Evolutionary conservation across 2,113 vertebrate genomes (phyloP), one percentile per base, ranked within the genome.

Genomic region (Notothenia rossii): DNA sequence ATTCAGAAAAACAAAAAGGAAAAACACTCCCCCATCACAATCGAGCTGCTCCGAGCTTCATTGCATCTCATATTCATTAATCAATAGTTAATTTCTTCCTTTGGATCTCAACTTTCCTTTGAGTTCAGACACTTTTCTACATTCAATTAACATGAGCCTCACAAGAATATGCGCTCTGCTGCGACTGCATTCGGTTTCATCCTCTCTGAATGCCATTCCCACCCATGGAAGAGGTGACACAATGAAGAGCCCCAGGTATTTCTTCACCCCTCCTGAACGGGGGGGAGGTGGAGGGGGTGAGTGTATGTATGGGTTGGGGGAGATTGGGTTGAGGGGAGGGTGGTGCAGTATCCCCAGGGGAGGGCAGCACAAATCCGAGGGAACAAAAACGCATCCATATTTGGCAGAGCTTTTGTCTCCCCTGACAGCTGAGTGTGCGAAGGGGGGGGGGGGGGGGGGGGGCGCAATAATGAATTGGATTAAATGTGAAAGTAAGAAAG

Each of bases 301-400:
- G 7, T 73, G 73, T 76, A 53, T 20, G 64, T 78, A 60, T 50
- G 22, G 77, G 59, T 43, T 72, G 74, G 62, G 68, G 82, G 51
- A 45, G 59, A 4, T 14, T 18, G 46, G 10, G 77, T 29, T 48
- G 74, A 17, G 18, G 9, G 63, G 54, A 55, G 67, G 65, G 70
- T 86, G 75, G 33, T 62, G 68, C 56, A 75, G 76, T 59, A 79
- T 89, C 92, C 92, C 92, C 90, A 77, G 78, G 92, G 93, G 89
- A 93, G 89, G 79, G 81, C 82, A 86, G 85, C 85, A 88, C 88
- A 93, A 92, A 94, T 93, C 91, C 84, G 69, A 77, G 78, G 82
- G 89, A 93, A 94, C 85, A 92, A 93, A 94, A 92, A 91, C 71
- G 80, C 92, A 92, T 94, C 93, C 91, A 88, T 92, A 91, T 93